These are phyloP conservation scores for Branchellion lobata DNA, from an alignment of 2,888 invertebrate genomes.

Conservation along the genomic window DNA sequence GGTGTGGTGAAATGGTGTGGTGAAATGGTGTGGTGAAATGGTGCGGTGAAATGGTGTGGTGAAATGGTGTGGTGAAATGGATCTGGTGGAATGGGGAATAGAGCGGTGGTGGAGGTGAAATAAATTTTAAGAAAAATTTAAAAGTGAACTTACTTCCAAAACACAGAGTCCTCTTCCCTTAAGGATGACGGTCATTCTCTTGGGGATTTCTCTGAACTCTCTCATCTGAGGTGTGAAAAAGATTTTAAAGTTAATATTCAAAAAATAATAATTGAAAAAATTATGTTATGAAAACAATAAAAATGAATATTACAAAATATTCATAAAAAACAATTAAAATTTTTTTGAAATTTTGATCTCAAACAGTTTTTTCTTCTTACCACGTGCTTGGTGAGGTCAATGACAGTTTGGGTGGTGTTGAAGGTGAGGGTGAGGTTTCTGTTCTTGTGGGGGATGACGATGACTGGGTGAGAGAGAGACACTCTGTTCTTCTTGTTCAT, in stretches of 20 bases:
- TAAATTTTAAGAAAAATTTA: neutral
- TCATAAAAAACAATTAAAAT: no score
- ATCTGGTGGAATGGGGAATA: no score
- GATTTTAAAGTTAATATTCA: no score
- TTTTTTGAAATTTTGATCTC: no score
- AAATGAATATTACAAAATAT: no score
- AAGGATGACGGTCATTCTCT: neutral
- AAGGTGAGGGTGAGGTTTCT: constrained; percentile 2
- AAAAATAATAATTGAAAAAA: no score
- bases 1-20: no score
- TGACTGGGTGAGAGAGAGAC: neutral
- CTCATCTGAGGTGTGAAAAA: neutral
- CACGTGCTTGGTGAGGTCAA: neutral
- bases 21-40: no score
- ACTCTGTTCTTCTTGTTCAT: constrained; percentile 18
- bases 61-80: no score
- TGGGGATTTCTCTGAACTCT: neutral
- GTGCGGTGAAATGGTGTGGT: no score
- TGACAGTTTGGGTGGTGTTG: neutral
- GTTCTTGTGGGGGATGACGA: neutral
- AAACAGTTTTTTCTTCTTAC: neutral
- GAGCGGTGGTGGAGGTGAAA: no score
- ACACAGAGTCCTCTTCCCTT: neutral
- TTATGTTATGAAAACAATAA: no score
- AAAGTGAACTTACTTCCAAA: constrained; percentile 7